Evolutionary conservation across 2,888 invertebrate species (phyloP), one percentile per base, ranked within the genome.

Genomic region (Sphaeridia pumilis): DNA sequence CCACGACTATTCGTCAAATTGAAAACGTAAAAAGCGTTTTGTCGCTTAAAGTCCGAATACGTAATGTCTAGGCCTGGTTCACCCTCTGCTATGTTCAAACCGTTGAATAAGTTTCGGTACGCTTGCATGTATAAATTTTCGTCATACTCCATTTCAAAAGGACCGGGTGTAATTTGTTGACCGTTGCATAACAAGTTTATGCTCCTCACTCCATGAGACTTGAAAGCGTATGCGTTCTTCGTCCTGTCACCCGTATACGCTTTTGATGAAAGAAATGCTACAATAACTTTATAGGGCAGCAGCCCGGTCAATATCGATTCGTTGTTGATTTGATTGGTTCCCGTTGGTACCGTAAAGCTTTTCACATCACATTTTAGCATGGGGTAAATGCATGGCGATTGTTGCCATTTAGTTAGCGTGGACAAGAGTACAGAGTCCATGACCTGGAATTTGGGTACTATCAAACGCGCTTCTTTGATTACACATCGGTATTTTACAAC

Each of bases 301-400:
- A 55, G n/a, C 20, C 60, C 57, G 1, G 21, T 31, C 17, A 60
- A 1, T 4, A 58, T 10, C 20, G 34, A 34, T 24, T 56, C 55
- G 38, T 60, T 60, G 1, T 27, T 46, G n/a, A 28, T 10, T 36
- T 49, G 48, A 12, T 26, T 10, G 2, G 50, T 46, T 50, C 57
- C 57, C 1, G 22, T 25, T 7, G 54, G 46, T 7, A 60, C 10
- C 5, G 41, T 49, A 27, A 46, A 55, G 10, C 31, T 49, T 34
- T 54, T 54, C 45, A 54, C 51, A 41, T 25, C 38, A 0, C 46
- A 50, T 22, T 42, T 20, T 22, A 34, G 51, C 24, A 46, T 41
- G n/a, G 60, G 57, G 24, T 55, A 55, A 1, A 44, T 24, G 3
- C 17, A 22, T 7, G 44, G 49, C 12, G 46, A 24, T 12, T 34